Conservation (phyloP, 2,797 vertebrate species). For the Acanthurus leucopareius region DNA sequence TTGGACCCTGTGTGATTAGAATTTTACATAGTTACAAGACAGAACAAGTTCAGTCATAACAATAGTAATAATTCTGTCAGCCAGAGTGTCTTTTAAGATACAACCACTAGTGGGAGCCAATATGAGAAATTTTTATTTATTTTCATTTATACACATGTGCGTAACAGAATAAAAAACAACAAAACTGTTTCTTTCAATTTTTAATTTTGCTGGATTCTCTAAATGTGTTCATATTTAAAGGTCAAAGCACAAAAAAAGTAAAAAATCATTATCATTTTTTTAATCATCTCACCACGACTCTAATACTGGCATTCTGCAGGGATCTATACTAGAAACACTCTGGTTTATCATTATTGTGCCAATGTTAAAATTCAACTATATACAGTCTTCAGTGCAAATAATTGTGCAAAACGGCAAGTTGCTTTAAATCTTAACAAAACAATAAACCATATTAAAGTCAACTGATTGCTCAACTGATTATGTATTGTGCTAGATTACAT, state of each 20-base stretch:
- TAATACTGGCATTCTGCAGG: background rate
- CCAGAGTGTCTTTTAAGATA: background rate
- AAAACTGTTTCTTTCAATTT: background rate
- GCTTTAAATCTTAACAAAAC: no score
- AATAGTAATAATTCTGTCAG: background rate
- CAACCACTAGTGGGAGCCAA: background rate
- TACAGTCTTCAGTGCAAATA: background rate
- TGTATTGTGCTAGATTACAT: no score
- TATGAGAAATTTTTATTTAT: background rate
- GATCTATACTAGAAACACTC: background rate
- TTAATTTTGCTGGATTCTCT: background rate
- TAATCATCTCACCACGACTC: background rate
- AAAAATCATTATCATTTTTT: background rate
- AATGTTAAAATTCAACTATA: background rate
- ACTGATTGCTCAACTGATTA: no score
- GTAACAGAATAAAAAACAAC: background rate
- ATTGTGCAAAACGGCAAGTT: background rate
- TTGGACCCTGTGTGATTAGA: background rate
- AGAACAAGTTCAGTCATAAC: no score
- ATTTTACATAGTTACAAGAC: background rate
- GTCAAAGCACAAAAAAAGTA: background rate
- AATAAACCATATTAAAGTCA: no score
- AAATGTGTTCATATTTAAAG: background rate
- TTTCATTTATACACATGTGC: no score
- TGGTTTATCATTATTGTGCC: background rate